Evolutionary conservation across 2,113 vertebrate genomes (phyloP).

Genomic region (Alligator mississippiensis): DNA sequence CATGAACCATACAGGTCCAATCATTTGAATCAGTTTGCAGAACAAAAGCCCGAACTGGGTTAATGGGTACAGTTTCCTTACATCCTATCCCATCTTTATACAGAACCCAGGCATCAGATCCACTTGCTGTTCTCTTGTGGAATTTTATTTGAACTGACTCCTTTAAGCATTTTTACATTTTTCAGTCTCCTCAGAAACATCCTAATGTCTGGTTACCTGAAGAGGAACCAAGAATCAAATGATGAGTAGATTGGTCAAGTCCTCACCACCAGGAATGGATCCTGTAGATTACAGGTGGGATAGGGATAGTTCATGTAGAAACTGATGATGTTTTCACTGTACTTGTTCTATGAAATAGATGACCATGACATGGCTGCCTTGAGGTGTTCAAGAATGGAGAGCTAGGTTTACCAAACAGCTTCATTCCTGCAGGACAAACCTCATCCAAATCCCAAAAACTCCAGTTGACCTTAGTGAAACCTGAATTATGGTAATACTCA

Average conservation of each 20-base stretch:
- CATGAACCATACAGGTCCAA: not conserved
- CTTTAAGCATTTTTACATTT: not conserved
- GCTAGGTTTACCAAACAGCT: not conserved
- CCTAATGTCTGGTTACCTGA: not conserved
- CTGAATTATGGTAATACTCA: not conserved
- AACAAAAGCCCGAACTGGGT: not conserved
- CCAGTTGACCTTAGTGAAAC: not conserved
- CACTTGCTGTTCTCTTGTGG: not conserved
- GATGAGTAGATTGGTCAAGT: accelerated
- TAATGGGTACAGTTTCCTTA: not conserved
- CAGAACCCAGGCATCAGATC: not conserved
- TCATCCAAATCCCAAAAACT: not conserved
- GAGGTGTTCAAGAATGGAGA: not conserved
- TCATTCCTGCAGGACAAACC: not conserved
- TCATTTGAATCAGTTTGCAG: not conserved
- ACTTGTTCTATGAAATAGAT: not conserved
- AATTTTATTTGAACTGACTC: not conserved
- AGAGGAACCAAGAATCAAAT: not conserved
- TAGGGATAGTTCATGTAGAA: not conserved
- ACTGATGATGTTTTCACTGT: not conserved
- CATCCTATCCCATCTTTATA: accelerated
- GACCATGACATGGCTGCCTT: not conserved
- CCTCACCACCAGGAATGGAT: accelerated
- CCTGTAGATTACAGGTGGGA: not conserved
- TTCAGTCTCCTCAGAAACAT: not conserved